Evolutionary conservation across 2,797 vertebrate genomes (phyloP).

Genomic region (Pelochelys cantorii): DNA sequence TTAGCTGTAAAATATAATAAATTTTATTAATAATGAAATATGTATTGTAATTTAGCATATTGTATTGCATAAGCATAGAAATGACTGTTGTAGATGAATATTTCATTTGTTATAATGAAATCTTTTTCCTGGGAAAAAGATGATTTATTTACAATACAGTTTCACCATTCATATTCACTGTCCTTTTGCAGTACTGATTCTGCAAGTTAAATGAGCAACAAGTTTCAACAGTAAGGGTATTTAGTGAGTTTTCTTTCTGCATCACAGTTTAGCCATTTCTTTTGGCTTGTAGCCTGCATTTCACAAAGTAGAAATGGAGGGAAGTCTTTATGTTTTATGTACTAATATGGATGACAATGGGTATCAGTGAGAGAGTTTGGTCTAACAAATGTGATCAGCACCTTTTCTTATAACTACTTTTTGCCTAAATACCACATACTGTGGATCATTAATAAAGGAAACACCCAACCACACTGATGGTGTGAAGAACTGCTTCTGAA

Average conservation of each 20-base stretch:
- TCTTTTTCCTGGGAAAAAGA: conserved; percentile 29
- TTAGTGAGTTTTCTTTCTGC: neutral
- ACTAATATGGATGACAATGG: accelerated
- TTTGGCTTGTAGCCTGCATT: neutral
- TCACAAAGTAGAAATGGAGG: neutral
- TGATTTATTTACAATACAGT: conserved; percentile 53
- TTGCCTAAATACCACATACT: neutral
- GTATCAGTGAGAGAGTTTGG: neutral
- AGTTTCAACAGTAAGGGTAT: neutral
- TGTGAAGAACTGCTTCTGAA: neutral
- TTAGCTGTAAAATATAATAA: conserved; percentile 69
- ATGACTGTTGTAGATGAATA: conserved; percentile 37
- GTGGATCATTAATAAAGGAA: neutral
- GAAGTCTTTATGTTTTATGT: neutral
- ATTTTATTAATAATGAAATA: conserved; percentile 66
- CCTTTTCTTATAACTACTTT: accelerated
- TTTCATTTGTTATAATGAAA: conserved; percentile 11
- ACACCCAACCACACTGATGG: accelerated
- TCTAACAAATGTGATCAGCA: neutral
- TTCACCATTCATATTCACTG: conserved; percentile 21
- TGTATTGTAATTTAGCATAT: conserved; percentile 66
- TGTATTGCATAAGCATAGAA: conserved; percentile 55
- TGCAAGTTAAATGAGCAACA: neutral
- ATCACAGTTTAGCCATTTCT: neutral
- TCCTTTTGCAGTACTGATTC: conserved; percentile 33